Conservation (phyloP, 2,888 invertebrate genomes). For the Megalurothrips usitatus region DNA sequence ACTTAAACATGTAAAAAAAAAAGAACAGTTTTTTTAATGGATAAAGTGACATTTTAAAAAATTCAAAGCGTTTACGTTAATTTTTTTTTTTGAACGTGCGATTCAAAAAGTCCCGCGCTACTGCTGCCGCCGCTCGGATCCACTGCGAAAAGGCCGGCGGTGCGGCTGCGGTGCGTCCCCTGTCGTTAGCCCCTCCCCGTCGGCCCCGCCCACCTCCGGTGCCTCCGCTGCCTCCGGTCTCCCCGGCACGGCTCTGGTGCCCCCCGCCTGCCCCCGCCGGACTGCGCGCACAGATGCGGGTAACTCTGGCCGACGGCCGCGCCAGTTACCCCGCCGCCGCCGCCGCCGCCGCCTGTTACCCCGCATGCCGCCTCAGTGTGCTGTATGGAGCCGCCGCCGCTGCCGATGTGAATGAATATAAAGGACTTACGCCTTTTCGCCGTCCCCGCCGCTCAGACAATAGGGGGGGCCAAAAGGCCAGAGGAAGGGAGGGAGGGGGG, state of each 20-base stretch:
- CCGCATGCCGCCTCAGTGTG: neutral
- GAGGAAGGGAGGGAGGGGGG: neutral
- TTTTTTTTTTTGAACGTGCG: no score
- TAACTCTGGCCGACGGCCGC: no score
- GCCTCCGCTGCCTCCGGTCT: neutral
- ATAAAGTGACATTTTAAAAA: no score
- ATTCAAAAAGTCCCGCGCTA: no score
- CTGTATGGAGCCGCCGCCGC: neutral
- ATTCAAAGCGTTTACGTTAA: no score
- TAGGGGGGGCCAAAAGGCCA: neutral
- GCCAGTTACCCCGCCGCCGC: no score
- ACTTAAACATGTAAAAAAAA: no score
- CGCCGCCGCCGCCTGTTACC: no score
- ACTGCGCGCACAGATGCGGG: no score
- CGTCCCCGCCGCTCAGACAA: slow-evolving; percentile 5
- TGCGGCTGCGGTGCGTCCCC: neutral
- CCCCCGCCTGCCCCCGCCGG: neutral
- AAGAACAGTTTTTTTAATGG: no score
- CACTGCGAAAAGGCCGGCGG: neutral
- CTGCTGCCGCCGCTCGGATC: no score
- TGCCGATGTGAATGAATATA: neutral
- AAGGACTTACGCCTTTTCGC: slow-evolving; percentile 3
- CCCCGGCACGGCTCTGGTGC: neutral
- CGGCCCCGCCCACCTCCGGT: slow-evolving; percentile 15
- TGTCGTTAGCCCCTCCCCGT: neutral